These are phyloP conservation scores for Antrozous pallidus DNA, from an alignment of 2,797 vertebrate genomes.

Conservation along the genomic window DNA sequence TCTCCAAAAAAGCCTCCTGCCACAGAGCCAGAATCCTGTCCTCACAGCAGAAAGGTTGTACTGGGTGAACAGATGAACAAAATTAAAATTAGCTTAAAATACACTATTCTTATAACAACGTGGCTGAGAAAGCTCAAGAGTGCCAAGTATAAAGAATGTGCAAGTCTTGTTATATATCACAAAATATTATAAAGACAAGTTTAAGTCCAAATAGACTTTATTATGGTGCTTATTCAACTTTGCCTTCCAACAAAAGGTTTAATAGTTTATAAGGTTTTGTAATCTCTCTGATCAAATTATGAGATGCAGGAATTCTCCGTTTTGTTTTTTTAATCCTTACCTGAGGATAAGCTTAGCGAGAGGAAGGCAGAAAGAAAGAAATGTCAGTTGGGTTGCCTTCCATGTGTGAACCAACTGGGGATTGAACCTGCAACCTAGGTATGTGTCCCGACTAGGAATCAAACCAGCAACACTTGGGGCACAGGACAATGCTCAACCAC, in stretches of 20 bases:
- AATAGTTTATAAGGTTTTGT: constrained; percentile 4
- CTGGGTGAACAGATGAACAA: constrained; percentile 74
- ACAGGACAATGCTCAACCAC: neutral
- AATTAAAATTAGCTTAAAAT: constrained; percentile 66
- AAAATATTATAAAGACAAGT: constrained; percentile 18
- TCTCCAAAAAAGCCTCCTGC: constrained; percentile 66
- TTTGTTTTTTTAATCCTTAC: neutral
- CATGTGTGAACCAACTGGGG: neutral
- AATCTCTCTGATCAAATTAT: constrained; percentile 33
- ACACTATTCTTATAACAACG: constrained; percentile 65
- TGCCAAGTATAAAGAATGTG: constrained; percentile 63
- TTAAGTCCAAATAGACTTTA: constrained; percentile 27
- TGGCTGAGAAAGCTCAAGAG: constrained; percentile 32
- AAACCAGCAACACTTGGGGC: neutral
- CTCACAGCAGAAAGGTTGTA: constrained; percentile 64
- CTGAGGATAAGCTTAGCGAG: neutral
- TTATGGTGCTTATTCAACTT: neutral
- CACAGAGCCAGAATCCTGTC: constrained; percentile 70
- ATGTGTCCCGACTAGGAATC: neutral
- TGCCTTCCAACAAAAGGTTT: constrained; percentile 56
- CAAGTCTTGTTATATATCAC: neutral
- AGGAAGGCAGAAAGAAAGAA: neutral
- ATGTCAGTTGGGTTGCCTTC: neutral
- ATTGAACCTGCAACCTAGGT: neutral
- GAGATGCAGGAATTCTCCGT: neutral